Evolutionary conservation across 2,888 invertebrate genomes (phyloP).

Genomic region (Heliconius ismenius): DNA sequence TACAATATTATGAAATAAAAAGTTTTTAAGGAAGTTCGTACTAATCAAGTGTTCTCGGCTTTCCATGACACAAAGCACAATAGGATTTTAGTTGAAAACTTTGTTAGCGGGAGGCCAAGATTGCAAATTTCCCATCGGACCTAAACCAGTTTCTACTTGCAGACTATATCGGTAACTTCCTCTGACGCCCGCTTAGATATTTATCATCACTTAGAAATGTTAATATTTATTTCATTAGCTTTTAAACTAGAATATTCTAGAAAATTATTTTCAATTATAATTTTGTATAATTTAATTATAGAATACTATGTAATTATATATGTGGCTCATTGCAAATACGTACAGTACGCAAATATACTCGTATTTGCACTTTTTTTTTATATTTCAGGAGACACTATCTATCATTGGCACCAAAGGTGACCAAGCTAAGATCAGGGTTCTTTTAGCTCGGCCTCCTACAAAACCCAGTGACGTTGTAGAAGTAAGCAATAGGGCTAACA

Average conservation of each 20-base stretch:
- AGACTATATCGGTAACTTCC: constrained; percentile 77
- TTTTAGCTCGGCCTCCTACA: too few species aligned
- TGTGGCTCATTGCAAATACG: too few species aligned
- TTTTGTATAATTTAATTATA: background rate
- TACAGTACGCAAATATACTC: too few species aligned
- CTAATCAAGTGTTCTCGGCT: constrained; percentile 69
- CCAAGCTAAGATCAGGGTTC: too few species aligned
- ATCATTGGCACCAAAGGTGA: too few species aligned
- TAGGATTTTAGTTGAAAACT: constrained; percentile 80
- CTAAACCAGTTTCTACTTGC: constrained; percentile 75
- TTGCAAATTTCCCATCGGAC: constrained; percentile 78
- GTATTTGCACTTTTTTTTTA: too few species aligned
- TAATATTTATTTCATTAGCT: constrained; percentile 31
- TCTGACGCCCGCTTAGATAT: constrained; percentile 65
- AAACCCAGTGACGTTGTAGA: too few species aligned
- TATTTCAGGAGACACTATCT: too few species aligned
- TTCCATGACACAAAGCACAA: constrained; percentile 71
- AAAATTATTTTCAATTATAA: background rate
- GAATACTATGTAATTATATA: too few species aligned
- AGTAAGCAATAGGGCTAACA: too few species aligned
- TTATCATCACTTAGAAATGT: constrained; percentile 52
- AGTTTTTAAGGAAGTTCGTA: constrained; percentile 39
- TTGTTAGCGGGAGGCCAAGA: constrained; percentile 79
- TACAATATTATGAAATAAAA: constrained; percentile 10
- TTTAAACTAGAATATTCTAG: constrained; percentile 6